Conservation (phyloP, 2,888 invertebrate species). For the Cecidostiba fungosa region DNA sequence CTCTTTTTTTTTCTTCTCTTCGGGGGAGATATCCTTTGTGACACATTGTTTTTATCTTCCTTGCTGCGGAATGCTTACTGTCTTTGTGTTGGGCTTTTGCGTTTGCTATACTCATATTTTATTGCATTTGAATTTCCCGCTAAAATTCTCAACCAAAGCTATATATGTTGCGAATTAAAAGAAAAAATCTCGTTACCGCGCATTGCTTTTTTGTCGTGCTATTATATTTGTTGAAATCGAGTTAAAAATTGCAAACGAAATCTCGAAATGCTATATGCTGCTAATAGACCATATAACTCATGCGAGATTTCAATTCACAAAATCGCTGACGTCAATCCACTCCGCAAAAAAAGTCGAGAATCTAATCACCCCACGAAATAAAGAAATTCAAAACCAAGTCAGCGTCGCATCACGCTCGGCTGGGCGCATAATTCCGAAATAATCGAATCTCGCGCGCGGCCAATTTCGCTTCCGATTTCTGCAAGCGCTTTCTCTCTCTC, state of each 20-base stretch:
- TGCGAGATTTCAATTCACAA: no score
- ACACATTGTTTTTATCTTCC: neutral
- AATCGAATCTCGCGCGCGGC: slow-evolving; percentile 20
- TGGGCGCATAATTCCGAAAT: slow-evolving; percentile 16
- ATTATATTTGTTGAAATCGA: no score
- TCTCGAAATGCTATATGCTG: no score
- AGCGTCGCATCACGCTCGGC: neutral
- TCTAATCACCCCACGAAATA: neutral
- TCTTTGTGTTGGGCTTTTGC: neutral
- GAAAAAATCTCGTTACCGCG: no score
- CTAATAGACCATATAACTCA: no score
- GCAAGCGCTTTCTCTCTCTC: neutral
- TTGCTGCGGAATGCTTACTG: neutral
- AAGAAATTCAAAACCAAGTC: neutral
- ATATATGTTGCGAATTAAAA: no score
- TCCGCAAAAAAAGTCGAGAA: no score
- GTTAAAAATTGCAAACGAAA: no score
- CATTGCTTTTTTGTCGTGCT: no score
- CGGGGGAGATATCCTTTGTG: neutral
- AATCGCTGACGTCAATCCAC: no score
- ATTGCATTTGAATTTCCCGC: no score
- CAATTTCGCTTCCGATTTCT: slow-evolving; percentile 2
- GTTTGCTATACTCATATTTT: neutral
- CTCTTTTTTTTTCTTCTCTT: neutral
- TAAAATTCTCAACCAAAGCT: no score